Base-by-base conservation (phyloP, 2,113 vertebrate species). In the Pagrus major region DNA sequence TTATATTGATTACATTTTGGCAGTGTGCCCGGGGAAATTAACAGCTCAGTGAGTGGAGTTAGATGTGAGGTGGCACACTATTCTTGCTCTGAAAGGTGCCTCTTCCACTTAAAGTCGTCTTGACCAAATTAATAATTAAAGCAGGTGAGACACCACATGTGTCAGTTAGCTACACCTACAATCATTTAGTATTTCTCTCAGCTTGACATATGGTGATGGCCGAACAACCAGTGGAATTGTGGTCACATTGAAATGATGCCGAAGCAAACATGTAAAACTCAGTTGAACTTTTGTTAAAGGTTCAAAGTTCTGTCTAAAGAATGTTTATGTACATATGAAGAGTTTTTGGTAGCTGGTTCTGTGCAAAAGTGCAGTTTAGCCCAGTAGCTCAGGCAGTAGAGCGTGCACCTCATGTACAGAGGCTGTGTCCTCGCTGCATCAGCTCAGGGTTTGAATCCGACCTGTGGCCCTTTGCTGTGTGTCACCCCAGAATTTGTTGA, bases 1-100 rank as follows among this genome's bases (percentile, higher is more conserved):
- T n/a, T 59, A 4, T 82, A 87, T 86, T 84, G 83, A 89, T 88
- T 73, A n/a, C 6, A n/a, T 54, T 61, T 65, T 81, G 68, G 78
- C 82, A 0, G 11, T 25, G 27, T 33, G 90, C 84, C 84, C 52
- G 9, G 41, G 39, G 47, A 85, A 83, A 85, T 88, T 44, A 90
- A 37, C 69, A 51, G 60, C 70, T 90, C 78, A 16, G 67, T 14
- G n/a, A 78, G 56, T 49, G 46, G 68, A 85, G 74, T 74, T 39
- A 55, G 49, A 80, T 18, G 5, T 42, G 29, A n/a, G 16, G 23
- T 42, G 37, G 35, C 52, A 68, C 52, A 9, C 65, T 58, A 1
- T 41, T 78, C 39, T 29, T 42, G 20, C 67, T 37, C 69, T 66
- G 23, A 83, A 83, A 85, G 39, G 33, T 68, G 74, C 55, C 61